A percentile compares a stretch with the other conserved stretches of the same genome.
phyloP scores from a whole-genome alignment of 2,113 vertebrate genomes.

The Pollimyrus isidori region DNA sequence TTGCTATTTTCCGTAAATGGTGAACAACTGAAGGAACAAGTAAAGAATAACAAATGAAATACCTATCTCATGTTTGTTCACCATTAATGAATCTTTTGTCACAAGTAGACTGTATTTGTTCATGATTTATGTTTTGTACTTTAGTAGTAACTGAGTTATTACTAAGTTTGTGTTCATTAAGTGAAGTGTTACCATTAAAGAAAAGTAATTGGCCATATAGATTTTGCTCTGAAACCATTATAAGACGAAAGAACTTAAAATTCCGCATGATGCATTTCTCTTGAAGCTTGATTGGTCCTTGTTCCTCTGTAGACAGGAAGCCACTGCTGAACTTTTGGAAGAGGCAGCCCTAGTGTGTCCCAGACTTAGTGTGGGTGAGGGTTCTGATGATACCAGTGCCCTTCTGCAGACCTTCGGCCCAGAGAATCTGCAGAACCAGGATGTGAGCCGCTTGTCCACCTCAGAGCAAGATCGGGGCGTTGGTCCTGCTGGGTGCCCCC shows the following conservation, averaged over 20 bases:
- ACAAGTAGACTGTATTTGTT: neutral
- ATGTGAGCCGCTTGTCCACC: neutral
- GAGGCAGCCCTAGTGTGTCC: constrained; percentile 37
- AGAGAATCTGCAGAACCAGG: constrained; percentile 46
- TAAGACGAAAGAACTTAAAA: neutral
- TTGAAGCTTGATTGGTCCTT: neutral
- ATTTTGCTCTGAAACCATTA: neutral
- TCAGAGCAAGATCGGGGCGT: neutral
- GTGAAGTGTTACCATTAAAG: neutral
- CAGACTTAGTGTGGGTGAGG: constrained; percentile 20
- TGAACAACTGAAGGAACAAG: neutral
- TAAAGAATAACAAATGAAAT: neutral
- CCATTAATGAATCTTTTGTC: neutral
- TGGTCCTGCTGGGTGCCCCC: neutral
- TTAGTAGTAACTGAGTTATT: neutral
- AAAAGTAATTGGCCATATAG: neutral
- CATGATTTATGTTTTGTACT: neutral
- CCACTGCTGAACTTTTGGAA: constrained; percentile 38
- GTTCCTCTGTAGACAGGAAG: constrained; percentile 33
- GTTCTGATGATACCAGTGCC: constrained; percentile 44
- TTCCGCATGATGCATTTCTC: neutral
- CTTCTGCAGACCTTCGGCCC: constrained; percentile 57
- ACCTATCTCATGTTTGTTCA: neutral
- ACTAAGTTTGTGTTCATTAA: neutral
- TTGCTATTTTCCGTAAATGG: neutral